Percentiles rank a stretch among this genome's conserved stretches.
These are phyloP conservation scores for Atopsyche davidsoni DNA, from an alignment of 1,140 invertebrate species.

Conservation along the genomic window DNA sequence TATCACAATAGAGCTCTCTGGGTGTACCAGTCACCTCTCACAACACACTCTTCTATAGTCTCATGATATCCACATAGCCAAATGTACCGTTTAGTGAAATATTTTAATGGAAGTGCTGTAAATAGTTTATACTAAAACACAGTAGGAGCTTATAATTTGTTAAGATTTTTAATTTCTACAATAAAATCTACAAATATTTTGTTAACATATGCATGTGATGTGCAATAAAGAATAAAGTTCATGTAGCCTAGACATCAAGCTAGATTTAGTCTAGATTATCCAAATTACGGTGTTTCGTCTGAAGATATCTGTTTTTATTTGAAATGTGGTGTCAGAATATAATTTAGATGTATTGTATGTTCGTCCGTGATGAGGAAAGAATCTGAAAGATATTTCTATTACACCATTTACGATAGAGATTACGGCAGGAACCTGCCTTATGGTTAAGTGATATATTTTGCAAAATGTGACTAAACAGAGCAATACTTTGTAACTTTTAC, in stretches of 20 bases:
- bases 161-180: slow-evolving; percentile 16
- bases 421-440: slow-evolving; percentile 25
- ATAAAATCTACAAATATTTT: slow-evolving; percentile 3
- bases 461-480: slow-evolving; percentile 61
- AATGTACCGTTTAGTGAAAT: slow-evolving; percentile 28
- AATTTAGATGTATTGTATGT: slow-evolving; percentile 28
- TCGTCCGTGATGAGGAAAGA: slow-evolving; percentile 20
- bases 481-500: slow-evolving; percentile 61
- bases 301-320: slow-evolving; percentile 22
- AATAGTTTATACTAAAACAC: slow-evolving; percentile 21
- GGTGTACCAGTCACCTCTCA: no score
- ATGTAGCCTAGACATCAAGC: slow-evolving; percentile 26
- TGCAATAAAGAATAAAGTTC: slow-evolving; percentile 28
- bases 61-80: slow-evolving; percentile 30
- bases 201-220: slow-evolving; percentile 22
- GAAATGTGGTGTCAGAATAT: slow-evolving; percentile 28
- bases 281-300: slow-evolving; percentile 27
- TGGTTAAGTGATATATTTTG: slow-evolving; percentile 58
- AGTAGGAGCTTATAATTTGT: slow-evolving; percentile 12
- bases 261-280: slow-evolving; percentile 26
- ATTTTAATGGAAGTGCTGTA: slow-evolving; percentile 24
- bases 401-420: slow-evolving; percentile 14
- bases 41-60: slow-evolving; percentile 18
- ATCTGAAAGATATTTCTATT: slow-evolving; percentile 19
- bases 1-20: no score